Percentiles rank a stretch among this genome's conserved stretches.
These are phyloP conservation scores for Oreotrochilus melanogaster DNA, from an alignment of 2,113 vertebrate genomes.

Conservation along the genomic window DNA sequence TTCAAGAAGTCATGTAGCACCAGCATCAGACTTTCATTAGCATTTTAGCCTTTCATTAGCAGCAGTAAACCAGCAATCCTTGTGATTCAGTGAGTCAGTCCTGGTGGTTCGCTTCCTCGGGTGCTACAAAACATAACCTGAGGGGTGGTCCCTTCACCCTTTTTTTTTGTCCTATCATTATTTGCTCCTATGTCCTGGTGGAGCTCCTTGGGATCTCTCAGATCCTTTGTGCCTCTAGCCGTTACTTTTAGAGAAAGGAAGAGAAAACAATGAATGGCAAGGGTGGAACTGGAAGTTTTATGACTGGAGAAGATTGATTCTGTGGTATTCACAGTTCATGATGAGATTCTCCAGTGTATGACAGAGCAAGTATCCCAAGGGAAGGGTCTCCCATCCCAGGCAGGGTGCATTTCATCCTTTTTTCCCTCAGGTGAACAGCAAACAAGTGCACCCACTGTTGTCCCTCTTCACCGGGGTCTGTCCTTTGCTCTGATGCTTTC, in stretches of 20 bases:
- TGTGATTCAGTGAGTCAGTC: background rate
- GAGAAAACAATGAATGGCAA: background rate
- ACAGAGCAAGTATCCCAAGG: background rate
- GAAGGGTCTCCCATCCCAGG: background rate
- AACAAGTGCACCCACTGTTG: rapidly evolving
- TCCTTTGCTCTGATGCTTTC: background rate
- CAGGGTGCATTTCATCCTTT: background rate
- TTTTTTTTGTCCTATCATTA: rapidly evolving
- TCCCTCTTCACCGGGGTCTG: background rate
- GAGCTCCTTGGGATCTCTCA: background rate
- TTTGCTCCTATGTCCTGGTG: rapidly evolving
- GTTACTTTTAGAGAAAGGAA: background rate
- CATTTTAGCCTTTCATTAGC: background rate
- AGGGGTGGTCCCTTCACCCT: background rate
- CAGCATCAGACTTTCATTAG: too few species aligned
- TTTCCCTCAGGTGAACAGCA: background rate
- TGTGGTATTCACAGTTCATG: rapidly evolving
- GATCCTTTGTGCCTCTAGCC: background rate
- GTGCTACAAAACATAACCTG: background rate
- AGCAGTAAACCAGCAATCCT: background rate
- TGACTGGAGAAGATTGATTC: background rate
- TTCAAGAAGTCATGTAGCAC: background rate
- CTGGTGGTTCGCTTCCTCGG: background rate
- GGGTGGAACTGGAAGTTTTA: background rate
- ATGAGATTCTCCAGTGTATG: background rate